Base-by-base conservation (phyloP, 2,797 vertebrate genomes). In the Gymnodraco acuticeps region DNA sequence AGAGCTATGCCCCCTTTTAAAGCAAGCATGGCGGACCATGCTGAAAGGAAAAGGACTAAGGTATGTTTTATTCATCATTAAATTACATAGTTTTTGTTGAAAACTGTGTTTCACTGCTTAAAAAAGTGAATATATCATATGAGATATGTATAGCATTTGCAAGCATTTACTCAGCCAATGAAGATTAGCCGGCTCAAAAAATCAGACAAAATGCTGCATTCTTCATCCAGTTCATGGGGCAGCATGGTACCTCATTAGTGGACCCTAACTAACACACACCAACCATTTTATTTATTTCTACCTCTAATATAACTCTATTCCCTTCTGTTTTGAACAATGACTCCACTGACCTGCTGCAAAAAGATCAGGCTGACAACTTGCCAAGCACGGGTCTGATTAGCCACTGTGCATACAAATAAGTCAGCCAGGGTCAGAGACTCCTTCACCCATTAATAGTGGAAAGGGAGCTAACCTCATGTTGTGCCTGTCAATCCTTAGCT, bases 401-500 rank as follows among this genome's bases (percentile, higher is more conserved):
- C 52, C 52, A 38, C 23, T n/a, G 14, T 60, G 61, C 70, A 71
- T 38, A 73, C 66, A 81, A 72, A 77, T 61, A 68, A 48, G 46
- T 56, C 63, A 48, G 38, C 9, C 45, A 19, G 50, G 64, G 73
- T 85, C 72, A 62, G 56, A 41, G 68, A 27, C 43, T 78, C 64
- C 47, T 46, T 80, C 43, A 70, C 73, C 65, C 63, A 77, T 81
- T 79, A 80, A 73, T 65, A 74, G 66, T 80, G 38, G 43, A 73
- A 63, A 73, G 58, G 72, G 59, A 70, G 55, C 56, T 67, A 72
- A 85, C 73, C 38, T 78, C 38, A 16, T 83, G 78, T 78, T 76
- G 50, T 70, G 48, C 62, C 50, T 71, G 68, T 79, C 81, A 66
- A 62, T 65, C 64, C 46, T 64, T 66, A 42, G 64, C 45, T 50